phyloP scores from a whole-genome alignment of 2,888 invertebrate species.

The Xestobium rufovillosum region DNA sequence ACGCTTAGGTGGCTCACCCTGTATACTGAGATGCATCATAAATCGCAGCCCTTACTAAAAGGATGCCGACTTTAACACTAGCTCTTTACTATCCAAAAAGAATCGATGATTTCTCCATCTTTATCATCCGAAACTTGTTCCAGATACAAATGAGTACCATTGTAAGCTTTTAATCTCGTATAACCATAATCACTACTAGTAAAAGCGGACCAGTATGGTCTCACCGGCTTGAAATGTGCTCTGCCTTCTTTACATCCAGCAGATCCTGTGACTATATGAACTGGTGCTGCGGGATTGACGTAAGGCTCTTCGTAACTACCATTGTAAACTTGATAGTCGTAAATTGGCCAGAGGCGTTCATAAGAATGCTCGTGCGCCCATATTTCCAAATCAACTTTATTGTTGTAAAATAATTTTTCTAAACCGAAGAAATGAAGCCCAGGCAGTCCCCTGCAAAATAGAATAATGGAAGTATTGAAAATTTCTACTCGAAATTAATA shows the following conservation, averaged over 20 bases:
- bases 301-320: constrained; percentile 53
- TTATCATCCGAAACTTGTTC: constrained; percentile 58
- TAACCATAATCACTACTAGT: constrained; percentile 82
- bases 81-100: constrained; percentile 61
- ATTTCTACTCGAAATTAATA: too few relatives aligned
- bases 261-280: constrained; percentile 80
- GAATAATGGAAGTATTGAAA: too few relatives aligned
- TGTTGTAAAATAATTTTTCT: constrained; percentile 71
- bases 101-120: constrained; percentile 38
- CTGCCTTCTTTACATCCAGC: constrained; percentile 66
- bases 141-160: constrained; percentile 71
- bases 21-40: too few relatives aligned
- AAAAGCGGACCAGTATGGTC: constrained; percentile 67
- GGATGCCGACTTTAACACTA: too few relatives aligned
- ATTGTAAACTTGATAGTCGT: constrained; percentile 62
- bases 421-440: constrained; percentile 52
- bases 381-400: constrained; percentile 79
- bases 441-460: constrained; percentile 59
- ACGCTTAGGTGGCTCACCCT: too few relatives aligned
- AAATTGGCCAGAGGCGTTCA: constrained; percentile 86
- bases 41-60: too few relatives aligned
- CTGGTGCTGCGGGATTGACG: constrained; percentile 67
- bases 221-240: constrained; percentile 37
- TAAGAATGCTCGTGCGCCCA: constrained; percentile 96
- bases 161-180: constrained; percentile 65